Evolutionary conservation across 2,888 invertebrate genomes (phyloP).

Genomic region (Erebia epiphron): DNA sequence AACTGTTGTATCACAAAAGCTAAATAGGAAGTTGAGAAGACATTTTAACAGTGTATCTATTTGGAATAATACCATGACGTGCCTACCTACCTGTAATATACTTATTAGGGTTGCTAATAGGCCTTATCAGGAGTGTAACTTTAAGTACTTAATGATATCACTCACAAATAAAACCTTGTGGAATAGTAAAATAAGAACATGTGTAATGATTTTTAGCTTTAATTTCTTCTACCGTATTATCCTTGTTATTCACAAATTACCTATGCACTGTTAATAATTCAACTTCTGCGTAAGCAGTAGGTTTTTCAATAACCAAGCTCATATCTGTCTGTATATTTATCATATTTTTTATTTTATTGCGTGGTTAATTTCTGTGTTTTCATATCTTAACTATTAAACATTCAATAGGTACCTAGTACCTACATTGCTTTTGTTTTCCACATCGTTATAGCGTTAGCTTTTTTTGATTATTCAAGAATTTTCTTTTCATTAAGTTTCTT

Average conservation of each 20-base stretch:
- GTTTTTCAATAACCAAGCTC: neutral
- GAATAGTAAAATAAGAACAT: neutral
- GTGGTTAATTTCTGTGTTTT: neutral
- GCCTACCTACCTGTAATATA: neutral
- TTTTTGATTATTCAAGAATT: neutral
- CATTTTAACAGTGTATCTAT: no score
- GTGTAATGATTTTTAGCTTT: neutral
- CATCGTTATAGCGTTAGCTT: neutral
- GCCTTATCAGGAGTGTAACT: conserved; percentile 1
- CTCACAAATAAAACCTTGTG: neutral
- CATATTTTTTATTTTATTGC: neutral
- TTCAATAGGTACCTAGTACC: neutral
- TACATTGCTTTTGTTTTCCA: neutral
- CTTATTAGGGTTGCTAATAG: no score
- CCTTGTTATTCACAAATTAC: no score
- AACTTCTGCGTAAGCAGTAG: neutral
- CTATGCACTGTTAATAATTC: no score
- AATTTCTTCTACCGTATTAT: neutral
- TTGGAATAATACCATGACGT: neutral
- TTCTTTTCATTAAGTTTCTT: neutral
- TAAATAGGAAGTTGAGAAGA: no score
- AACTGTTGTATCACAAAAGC: no score
- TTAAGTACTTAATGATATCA: conserved; percentile 1
- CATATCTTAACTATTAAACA: neutral
- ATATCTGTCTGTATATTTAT: neutral